Conservation (phyloP, 2,113 vertebrate genomes). For the Salvelinus alpinus region DNA sequence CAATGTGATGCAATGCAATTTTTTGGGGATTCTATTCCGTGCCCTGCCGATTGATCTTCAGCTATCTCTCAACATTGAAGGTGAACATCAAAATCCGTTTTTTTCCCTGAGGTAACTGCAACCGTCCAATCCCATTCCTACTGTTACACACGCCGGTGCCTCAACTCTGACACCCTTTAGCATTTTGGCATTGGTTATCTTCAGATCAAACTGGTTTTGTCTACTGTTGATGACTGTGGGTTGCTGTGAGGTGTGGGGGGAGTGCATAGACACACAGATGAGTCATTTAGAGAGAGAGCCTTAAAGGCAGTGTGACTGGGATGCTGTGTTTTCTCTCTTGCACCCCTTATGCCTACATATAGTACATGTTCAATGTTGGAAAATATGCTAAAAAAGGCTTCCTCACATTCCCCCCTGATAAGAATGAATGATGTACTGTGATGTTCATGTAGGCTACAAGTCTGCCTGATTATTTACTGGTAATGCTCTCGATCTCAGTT, state of each 20-base stretch:
- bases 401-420: conserved; percentile 64
- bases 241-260: conserved; percentile 12
- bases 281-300: neutral
- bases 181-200: conserved; percentile 22
- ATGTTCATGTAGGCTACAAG: conserved; percentile 67
- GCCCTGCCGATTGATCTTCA: conserved; percentile 25
- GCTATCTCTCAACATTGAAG: too few species aligned
- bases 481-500: conserved; percentile 52
- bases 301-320: neutral
- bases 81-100: too few species aligned
- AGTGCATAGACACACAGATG: neutral
- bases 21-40: conserved; percentile 33
- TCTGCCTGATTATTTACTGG: conserved; percentile 62
- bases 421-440: conserved; percentile 70
- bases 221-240: conserved; percentile 46
- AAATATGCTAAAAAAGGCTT: conserved; percentile 30
- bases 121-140: conserved; percentile 25
- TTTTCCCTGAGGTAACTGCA: neutral
- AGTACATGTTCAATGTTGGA: conserved; percentile 58
- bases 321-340: conserved; percentile 27
- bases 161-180: neutral
- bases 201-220: conserved; percentile 38
- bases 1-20: conserved; percentile 31
- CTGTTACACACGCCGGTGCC: conserved; percentile 1
- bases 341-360: conserved; percentile 63